Conservation (phyloP, 2,888 invertebrate species). For the Tolmerus cingulatus region DNA sequence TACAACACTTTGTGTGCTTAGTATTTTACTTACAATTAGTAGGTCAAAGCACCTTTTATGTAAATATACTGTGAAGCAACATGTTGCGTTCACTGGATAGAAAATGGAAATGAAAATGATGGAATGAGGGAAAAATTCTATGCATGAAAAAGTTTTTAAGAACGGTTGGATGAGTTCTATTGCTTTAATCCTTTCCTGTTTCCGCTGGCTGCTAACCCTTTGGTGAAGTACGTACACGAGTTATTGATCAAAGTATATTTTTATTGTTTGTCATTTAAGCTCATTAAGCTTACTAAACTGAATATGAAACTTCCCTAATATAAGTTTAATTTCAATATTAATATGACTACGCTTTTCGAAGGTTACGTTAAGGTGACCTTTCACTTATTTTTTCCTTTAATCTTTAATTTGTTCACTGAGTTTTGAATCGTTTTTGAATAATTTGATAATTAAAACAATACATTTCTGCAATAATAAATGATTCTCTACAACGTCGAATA, state of each 20-base stretch:
- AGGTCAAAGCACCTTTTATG: background rate
- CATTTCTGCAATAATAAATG: too few relatives aligned
- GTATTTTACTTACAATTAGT: background rate
- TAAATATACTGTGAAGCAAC: background rate
- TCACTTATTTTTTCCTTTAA: too few relatives aligned
- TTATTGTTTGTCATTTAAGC: background rate
- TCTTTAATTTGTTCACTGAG: too few relatives aligned
- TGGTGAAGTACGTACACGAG: background rate
- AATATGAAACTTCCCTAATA: background rate
- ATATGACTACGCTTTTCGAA: too few relatives aligned
- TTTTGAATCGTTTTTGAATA: too few relatives aligned
- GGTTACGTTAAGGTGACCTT: too few relatives aligned
- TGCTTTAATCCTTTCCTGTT: background rate
- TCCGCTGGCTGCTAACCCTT: background rate
- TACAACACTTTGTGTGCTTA: background rate
- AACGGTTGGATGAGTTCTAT: background rate
- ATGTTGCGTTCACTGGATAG: background rate
- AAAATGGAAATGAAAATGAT: background rate
- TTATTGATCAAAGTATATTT: background rate
- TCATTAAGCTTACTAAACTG: background rate
- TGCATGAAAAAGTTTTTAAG: background rate
- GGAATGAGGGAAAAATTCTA: background rate
- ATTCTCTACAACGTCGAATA: too few relatives aligned
- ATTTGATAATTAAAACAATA: too few relatives aligned
- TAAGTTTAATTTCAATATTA: too few relatives aligned